Evolutionary conservation across 2,888 invertebrate species (phyloP).

Genomic region (Chymomyza amoena): DNA sequence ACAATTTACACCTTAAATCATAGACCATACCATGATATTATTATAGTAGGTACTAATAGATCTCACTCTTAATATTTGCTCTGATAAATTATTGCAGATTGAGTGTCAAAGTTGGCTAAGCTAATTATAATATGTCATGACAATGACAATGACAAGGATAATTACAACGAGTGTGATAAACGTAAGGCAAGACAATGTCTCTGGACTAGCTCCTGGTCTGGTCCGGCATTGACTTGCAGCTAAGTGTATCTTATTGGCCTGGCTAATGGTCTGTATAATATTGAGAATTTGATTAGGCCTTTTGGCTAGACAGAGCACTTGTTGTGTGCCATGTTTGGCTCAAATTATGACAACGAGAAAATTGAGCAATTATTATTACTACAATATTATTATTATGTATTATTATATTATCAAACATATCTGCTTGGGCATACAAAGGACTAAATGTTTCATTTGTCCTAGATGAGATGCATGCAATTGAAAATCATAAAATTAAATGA

Average conservation of each 20-base stretch:
- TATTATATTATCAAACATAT: no score
- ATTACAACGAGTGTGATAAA: neutral
- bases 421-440: no score
- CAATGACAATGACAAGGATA: neutral
- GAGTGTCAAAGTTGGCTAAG: neutral
- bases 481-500: no score
- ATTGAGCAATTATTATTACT: neutral
- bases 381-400: no score
- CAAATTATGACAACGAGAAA: neutral
- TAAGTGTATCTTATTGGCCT: neutral
- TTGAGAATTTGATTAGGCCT: neutral
- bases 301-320: no score
- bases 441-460: no score
- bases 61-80: no score
- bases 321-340: neutral
- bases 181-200: neutral
- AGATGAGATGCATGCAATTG: no score
- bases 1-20: neutral
- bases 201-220: neutral
- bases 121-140: neutral
- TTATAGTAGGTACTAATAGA: no score
- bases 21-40: neutral
- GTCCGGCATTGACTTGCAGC: neutral
- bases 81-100: neutral
- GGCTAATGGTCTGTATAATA: neutral